phyloP scores from a whole-genome alignment of 2,113 vertebrate genomes.

The Lamprologus ornatipinnis region DNA sequence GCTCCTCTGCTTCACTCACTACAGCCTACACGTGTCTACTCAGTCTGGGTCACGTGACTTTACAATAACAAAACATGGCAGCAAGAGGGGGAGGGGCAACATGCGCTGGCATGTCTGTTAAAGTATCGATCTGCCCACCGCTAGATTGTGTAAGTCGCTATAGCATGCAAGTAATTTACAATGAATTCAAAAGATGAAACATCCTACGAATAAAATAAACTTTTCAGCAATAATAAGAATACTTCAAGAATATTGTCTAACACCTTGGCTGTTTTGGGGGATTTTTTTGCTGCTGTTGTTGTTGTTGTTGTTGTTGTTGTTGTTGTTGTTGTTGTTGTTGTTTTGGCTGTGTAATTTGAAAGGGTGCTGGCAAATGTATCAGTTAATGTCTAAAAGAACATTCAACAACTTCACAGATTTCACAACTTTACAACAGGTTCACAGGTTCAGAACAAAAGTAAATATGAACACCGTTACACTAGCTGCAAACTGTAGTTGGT shows the following conservation, averaged over 20 bases:
- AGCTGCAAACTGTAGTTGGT: neutral
- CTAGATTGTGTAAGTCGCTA: neutral
- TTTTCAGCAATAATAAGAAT: neutral
- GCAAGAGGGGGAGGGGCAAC: neutral
- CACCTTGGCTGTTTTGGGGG: neutral
- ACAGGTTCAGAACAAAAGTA: neutral
- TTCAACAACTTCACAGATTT: neutral
- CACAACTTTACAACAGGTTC: neutral
- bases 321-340: neutral
- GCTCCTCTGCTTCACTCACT: neutral
- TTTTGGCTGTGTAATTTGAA: neutral
- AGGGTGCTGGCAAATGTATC: neutral
- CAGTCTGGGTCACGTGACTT: neutral
- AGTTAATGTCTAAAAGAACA: neutral
- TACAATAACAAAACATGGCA: neutral
- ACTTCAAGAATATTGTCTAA: neutral
- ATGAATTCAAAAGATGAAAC: neutral
- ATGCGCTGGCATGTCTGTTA: neutral
- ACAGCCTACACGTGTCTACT: neutral
- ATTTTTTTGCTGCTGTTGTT: neutral
- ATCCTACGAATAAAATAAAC: neutral
- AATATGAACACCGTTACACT: rapidly evolving
- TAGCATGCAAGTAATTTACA: neutral
- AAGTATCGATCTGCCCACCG: neutral
- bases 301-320: neutral